phyloP scores from a whole-genome alignment of 2,888 invertebrate species.

The Stenchaetothrips biformis region DNA sequence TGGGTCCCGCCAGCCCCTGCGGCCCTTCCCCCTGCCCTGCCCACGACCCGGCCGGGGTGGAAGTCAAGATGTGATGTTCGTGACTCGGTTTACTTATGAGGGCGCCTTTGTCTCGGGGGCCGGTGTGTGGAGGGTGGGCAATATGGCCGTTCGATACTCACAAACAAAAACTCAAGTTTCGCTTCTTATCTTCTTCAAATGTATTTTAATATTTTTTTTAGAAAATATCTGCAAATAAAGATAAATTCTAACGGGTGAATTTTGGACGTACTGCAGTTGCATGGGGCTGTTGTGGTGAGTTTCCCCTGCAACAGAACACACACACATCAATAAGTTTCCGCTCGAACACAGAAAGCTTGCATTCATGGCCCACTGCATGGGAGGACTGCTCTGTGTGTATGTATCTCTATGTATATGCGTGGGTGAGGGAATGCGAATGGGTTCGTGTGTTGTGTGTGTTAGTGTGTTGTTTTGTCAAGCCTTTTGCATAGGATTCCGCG shows the following conservation, averaged over 20 bases:
- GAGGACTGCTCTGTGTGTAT: background rate
- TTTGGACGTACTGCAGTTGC: too few relatives aligned
- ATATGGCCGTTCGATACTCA: too few relatives aligned
- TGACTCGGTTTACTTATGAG: slow-evolving; percentile 16
- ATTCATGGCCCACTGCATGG: background rate
- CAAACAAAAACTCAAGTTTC: too few relatives aligned
- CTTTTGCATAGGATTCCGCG: too few relatives aligned
- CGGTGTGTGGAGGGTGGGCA: background rate
- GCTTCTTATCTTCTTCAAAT: too few relatives aligned
- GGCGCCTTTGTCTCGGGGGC: background rate
- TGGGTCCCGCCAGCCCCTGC: background rate
- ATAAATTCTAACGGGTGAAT: too few relatives aligned
- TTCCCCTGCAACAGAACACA: background rate
- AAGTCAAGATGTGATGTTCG: slow-evolving; percentile 20
- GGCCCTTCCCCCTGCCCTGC: background rate
- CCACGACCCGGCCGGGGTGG: background rate
- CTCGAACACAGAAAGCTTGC: slow-evolving; percentile 22
- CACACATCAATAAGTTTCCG: background rate
- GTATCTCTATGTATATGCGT: background rate
- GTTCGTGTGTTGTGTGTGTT: too few relatives aligned
- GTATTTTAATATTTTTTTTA: too few relatives aligned
- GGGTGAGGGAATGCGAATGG: too few relatives aligned
- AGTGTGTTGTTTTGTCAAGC: too few relatives aligned
- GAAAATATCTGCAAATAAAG: too few relatives aligned
- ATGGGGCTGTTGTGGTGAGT: too few relatives aligned